phyloP scores from a whole-genome alignment of 1,140 invertebrate genomes.

The Anadara kagoshimensis region DNA sequence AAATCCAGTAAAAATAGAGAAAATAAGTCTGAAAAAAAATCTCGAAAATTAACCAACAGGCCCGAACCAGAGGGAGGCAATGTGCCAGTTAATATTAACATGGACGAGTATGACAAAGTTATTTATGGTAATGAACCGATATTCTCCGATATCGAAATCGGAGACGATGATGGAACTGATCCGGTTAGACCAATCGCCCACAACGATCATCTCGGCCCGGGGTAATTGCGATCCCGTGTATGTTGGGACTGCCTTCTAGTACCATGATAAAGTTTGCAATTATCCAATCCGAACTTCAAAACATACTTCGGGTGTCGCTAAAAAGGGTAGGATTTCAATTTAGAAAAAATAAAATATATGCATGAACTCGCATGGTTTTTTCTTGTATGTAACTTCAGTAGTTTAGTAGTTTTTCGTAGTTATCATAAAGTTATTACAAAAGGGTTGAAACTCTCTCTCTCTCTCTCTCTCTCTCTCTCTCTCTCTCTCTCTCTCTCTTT shows the following conservation, averaged over 20 bases:
- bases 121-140: conserved; percentile 68
- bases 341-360: conserved; percentile 2
- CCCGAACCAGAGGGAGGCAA: conserved; percentile 70
- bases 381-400: neutral
- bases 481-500: no score
- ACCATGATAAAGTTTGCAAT: conserved; percentile 98
- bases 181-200: conserved; percentile 11
- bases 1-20: conserved; percentile 30
- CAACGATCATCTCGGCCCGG: conserved; percentile 22
- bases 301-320: conserved; percentile 96
- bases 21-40: conserved; percentile 39
- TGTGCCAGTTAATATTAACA: conserved; percentile 17
- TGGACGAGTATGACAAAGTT: conserved; percentile 65
- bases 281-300: conserved; percentile 97
- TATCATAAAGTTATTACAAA: no score
- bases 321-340: conserved; percentile 87
- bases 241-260: conserved; percentile 85
- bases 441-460: no score
- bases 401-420: no score
- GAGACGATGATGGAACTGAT: conserved; percentile 47
- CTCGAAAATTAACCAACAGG: conserved; percentile 40
- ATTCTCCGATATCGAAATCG: conserved; percentile 69
- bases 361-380: conserved; percentile 20
- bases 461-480: no score
- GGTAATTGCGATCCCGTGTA: conserved; percentile 59